Evolutionary conservation across 2,888 invertebrate species (phyloP).

Genomic region (Agrochola circellaris): DNA sequence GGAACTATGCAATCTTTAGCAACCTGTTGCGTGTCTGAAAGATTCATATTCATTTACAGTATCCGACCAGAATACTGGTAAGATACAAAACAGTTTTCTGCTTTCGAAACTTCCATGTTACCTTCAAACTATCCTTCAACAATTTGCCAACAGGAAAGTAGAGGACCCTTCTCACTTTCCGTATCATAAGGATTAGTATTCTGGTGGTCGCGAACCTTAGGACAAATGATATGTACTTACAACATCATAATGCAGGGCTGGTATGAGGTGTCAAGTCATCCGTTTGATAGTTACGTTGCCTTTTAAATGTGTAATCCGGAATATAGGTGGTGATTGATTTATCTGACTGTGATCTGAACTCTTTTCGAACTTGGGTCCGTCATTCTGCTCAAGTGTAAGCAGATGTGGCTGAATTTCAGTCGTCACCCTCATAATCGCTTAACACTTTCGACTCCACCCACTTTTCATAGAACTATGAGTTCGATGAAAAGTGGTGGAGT

Average conservation of each 20-base stretch:
- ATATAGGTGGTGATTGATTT: not conserved
- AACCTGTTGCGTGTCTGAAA: slow-evolving; percentile 1
- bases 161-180: slow-evolving; percentile 14
- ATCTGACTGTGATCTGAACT: not conserved
- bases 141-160: slow-evolving; percentile 50
- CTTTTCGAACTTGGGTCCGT: not conserved
- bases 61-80: not conserved
- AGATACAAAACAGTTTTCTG: not conserved
- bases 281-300: not conserved
- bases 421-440: no score
- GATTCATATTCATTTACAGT: not conserved
- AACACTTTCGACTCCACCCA: no score
- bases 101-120: slow-evolving; percentile 17
- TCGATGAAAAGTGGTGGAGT: no score
- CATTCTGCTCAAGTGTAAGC: not conserved
- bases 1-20: fast-evolving
- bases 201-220: slow-evolving; percentile 25
- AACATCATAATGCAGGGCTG: slow-evolving; percentile 14
- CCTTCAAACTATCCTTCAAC: slow-evolving; percentile 35
- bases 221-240: not conserved
- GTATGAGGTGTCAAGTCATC: not conserved
- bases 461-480: no score
- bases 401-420: not conserved
- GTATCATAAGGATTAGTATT: slow-evolving; percentile 40
- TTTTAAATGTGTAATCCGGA: not conserved